Conservation (phyloP, 1,140 invertebrate species). For the Bilobella aurantiaca region DNA sequence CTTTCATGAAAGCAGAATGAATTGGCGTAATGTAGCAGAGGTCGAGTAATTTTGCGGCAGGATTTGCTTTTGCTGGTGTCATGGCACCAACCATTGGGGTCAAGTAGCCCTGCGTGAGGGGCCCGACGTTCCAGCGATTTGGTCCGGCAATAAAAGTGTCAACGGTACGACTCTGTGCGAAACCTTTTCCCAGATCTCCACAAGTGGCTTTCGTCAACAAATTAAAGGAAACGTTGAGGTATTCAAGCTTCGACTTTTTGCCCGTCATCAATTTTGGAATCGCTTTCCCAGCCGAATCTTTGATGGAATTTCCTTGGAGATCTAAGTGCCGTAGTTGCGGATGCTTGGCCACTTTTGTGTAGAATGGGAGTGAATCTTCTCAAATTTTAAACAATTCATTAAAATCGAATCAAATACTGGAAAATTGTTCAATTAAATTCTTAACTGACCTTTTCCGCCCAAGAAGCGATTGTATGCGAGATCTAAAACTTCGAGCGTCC, state of each 20-base stretch:
- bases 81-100: background rate
- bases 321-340: constrained; percentile 11
- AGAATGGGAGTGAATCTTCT: constrained; percentile 20
- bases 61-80: background rate
- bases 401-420: background rate
- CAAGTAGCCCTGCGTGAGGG: background rate
- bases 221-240: constrained; percentile 23
- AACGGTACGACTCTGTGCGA: background rate
- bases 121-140: constrained; percentile 10
- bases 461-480: constrained; percentile 18
- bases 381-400: too few relatives aligned
- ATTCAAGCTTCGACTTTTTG: constrained; percentile 17
- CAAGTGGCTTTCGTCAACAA: constrained; percentile 1
- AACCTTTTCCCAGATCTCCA: constrained; percentile 12
- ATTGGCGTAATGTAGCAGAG: constrained; percentile 18
- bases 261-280: constrained; percentile 14
- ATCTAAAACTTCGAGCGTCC: constrained; percentile 14
- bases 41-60: background rate
- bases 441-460: constrained; percentile 28
- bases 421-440: background rate
- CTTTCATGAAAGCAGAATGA: constrained; percentile 12
- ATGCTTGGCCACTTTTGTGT: constrained; percentile 14
- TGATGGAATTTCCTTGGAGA: constrained; percentile 20
- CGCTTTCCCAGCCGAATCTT: constrained; percentile 16
- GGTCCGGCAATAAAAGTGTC: constrained; percentile 13